Evolutionary conservation across 2,888 invertebrate genomes (phyloP).

Genomic region (Euzetes globulus): DNA sequence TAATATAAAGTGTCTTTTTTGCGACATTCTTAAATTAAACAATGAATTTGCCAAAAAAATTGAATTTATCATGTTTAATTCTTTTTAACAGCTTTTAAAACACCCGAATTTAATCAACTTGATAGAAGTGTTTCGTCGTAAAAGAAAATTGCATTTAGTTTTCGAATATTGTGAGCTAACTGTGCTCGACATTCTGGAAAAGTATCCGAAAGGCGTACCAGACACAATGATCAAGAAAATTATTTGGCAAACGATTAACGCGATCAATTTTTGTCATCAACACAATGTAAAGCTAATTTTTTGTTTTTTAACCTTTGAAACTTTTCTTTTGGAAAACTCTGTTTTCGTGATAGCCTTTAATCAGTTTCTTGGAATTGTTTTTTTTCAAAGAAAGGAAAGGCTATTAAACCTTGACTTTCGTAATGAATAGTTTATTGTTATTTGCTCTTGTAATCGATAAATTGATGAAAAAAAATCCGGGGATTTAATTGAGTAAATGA

Average conservation of each 20-base stretch:
- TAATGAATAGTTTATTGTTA: too few species aligned
- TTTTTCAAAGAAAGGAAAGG: too few species aligned
- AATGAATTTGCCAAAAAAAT: constrained; percentile 3
- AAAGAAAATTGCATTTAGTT: constrained; percentile 89
- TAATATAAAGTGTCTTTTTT: too few species aligned
- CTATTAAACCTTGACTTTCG: too few species aligned
- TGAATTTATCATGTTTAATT: not conserved
- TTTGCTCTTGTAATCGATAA: too few species aligned
- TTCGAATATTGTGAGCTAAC: constrained; percentile 98
- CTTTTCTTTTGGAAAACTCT: too few species aligned
- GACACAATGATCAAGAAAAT: constrained; percentile 84
- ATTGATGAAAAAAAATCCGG: too few species aligned
- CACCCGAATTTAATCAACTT: constrained; percentile 95
- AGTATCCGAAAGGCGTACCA: constrained; percentile 78
- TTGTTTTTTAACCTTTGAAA: too few species aligned
- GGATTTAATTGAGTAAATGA: too few species aligned
- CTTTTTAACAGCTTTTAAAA: constrained; percentile 73
- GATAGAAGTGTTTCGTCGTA: constrained; percentile 92
- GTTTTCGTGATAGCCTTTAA: too few species aligned
- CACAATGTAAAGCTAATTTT: constrained; percentile 58
- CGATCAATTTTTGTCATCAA: constrained; percentile 91
- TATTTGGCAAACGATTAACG: constrained; percentile 88
- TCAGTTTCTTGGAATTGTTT: too few species aligned
- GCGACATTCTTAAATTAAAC: too few species aligned
- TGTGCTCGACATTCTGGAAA: constrained; percentile 89